Conservation (phyloP, 2,797 vertebrate genomes). For the Glyptemys insculpta region DNA sequence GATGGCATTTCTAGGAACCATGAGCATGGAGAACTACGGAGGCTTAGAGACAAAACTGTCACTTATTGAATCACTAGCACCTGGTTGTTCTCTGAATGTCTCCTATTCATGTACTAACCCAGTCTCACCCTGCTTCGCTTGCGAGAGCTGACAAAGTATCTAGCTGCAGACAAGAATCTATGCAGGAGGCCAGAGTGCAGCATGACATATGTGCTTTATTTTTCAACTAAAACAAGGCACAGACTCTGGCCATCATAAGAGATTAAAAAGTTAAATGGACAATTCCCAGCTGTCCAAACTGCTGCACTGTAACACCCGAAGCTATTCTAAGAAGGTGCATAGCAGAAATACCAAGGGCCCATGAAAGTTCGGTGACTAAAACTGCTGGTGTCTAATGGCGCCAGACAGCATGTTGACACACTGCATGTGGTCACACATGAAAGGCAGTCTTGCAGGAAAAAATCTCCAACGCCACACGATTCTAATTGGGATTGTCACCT, state of each 20-base stretch:
- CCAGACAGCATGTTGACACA: conserved; percentile 70
- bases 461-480: conserved; percentile 49
- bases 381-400: conserved; percentile 56
- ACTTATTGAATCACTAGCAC: not conserved
- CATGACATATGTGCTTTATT: rapidly evolving
- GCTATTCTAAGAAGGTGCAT: conserved; percentile 69
- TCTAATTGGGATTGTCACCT: conserved; percentile 59
- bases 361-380: conserved; percentile 55
- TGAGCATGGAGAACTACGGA: not conserved
- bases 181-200: rapidly evolving
- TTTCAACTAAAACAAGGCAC: not conserved
- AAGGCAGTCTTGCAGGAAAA: conserved; percentile 62
- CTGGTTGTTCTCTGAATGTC: not conserved
- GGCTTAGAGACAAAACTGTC: not conserved
- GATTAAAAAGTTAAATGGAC: conserved; percentile 54
- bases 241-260: not conserved
- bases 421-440: conserved; percentile 74
- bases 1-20: too few species aligned
- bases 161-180: rapidly evolving
- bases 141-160: rapidly evolving
- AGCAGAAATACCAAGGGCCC: conserved; percentile 72
- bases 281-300: conserved; percentile 64
- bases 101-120: rapidly evolving
- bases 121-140: not conserved
- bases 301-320: not conserved